Evolutionary conservation across 2,888 invertebrate genomes (phyloP).

Genomic region (Hirtodrosophila trivittata): DNA sequence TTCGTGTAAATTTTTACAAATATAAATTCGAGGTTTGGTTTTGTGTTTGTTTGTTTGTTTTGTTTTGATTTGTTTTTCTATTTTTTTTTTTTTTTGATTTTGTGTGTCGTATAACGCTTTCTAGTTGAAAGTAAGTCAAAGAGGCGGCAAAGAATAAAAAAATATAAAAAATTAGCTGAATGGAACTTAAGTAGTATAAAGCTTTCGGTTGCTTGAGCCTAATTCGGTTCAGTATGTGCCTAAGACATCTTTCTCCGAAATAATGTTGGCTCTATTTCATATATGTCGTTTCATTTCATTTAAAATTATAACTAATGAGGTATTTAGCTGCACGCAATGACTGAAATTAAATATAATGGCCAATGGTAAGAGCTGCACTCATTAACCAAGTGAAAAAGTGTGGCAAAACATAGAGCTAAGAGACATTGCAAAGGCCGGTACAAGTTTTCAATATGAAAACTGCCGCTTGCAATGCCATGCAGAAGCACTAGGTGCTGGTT

Average conservation of each 20-base stretch:
- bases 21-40: slow-evolving; percentile 74
- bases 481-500: slow-evolving; percentile 58
- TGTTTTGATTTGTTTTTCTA: slow-evolving; percentile 10
- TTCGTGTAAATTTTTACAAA: slow-evolving; percentile 71
- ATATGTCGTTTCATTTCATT: slow-evolving; percentile 1
- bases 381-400: slow-evolving; percentile 36
- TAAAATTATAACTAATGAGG: slow-evolving; percentile 80
- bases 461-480: slow-evolving; percentile 49
- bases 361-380: slow-evolving; percentile 25
- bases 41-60: slow-evolving; percentile 29
- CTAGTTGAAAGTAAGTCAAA: slow-evolving; percentile 41
- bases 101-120: slow-evolving; percentile 24
- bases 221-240: slow-evolving; percentile 5
- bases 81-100: background rate
- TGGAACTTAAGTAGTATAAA: slow-evolving; percentile 66
- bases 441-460: slow-evolving; percentile 74
- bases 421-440: slow-evolving; percentile 53
- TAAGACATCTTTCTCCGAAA: background rate
- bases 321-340: slow-evolving; percentile 79
- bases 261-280: no score
- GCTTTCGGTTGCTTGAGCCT: slow-evolving; percentile 56
- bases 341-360: slow-evolving; percentile 72
- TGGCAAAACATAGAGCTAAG: slow-evolving; percentile 14
- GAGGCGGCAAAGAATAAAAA: slow-evolving; percentile 31
- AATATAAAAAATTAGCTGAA: slow-evolving; percentile 19